Base-by-base conservation (phyloP, 2,797 vertebrate species). In the Acipenser ruthenus region DNA sequence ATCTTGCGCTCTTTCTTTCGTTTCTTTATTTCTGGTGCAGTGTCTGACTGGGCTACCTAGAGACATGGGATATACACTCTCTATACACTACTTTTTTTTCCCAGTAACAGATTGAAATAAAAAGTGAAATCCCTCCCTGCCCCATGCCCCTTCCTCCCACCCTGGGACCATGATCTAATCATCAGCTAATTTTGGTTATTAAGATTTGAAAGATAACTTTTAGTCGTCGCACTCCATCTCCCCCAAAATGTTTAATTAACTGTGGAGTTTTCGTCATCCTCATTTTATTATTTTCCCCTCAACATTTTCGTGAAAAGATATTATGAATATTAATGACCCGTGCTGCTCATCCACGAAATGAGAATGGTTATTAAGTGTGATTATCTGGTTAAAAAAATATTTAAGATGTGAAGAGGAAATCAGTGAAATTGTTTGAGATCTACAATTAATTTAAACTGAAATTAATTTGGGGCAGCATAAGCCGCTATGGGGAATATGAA, bases 361-460 rank as follows among this genome's bases (percentile, higher is more conserved):
- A 80, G 72, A 69, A 51, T 63, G 65, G 74, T 75, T 71, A 75
- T 65, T 56, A 71, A 78, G 66, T 70, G 65, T 62, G 69, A 73
- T 72, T 68, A 65, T 67, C 51, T 18, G 12, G 80, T 72, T 5
- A 59, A 72, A 76, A 78, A 69, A 81, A 82, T 86, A 86, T 82
- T 72, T 67, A 75, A 81, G 81, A 82, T 79, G 84, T 82, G 60
- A 51, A 65, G 66, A 67, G 71, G 67, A 66, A 72, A 51, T 67
- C 66, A 62, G 51, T 69, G 71, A 67, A 69, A 63, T 51, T 72
- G 68, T 62, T 66, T 66, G 66, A 50, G 60, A 15, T 62, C 10
- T 8, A n/a, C 13, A 7, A n/a, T 15, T 18, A 37, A 62, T 15
- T 37, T 37, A 18, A 62, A 62, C 10, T 15, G 60, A 62, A 37